These are phyloP conservation scores for Catharus minimus DNA, from an alignment of 2,113 vertebrate genomes.

Conservation along the genomic window DNA sequence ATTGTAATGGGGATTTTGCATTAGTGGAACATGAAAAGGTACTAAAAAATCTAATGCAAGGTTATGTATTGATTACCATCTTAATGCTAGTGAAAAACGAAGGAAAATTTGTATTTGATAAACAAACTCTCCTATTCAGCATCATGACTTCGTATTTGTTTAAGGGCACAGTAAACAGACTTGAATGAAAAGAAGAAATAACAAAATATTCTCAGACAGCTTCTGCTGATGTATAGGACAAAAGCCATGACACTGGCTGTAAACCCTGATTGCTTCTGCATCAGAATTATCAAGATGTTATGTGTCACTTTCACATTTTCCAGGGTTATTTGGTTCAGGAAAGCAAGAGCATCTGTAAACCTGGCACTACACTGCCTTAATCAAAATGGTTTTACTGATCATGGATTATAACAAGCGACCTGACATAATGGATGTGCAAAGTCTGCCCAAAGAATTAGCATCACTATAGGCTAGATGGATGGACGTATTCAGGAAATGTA, in stretches of 20 bases:
- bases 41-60: conserved; percentile 21
- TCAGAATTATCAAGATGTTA: conserved; percentile 31
- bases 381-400: conserved; percentile 58
- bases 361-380: conserved; percentile 19
- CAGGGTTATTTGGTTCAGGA: conserved; percentile 23
- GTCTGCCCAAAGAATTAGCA: conserved; percentile 46
- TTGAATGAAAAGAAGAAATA: not conserved
- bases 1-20: conserved; percentile 65
- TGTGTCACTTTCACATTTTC: conserved; percentile 1
- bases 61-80: conserved; percentile 4
- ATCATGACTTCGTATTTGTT: not conserved
- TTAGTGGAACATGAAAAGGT: conserved; percentile 45
- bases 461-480: not conserved
- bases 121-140: not conserved
- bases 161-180: not conserved
- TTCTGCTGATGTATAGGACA: conserved; percentile 8
- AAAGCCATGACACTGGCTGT: not conserved
- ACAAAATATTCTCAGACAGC: not conserved
- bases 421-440: conserved; percentile 45
- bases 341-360: conserved; percentile 44
- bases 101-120: conserved; percentile 12
- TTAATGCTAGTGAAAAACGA: not conserved
- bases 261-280: not conserved
- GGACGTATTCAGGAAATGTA: conserved; percentile 20
- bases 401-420: conserved; percentile 42